These are phyloP conservation scores for Drosophila demipolita DNA, from an alignment of 2,888 invertebrate genomes.

Conservation along the genomic window DNA sequence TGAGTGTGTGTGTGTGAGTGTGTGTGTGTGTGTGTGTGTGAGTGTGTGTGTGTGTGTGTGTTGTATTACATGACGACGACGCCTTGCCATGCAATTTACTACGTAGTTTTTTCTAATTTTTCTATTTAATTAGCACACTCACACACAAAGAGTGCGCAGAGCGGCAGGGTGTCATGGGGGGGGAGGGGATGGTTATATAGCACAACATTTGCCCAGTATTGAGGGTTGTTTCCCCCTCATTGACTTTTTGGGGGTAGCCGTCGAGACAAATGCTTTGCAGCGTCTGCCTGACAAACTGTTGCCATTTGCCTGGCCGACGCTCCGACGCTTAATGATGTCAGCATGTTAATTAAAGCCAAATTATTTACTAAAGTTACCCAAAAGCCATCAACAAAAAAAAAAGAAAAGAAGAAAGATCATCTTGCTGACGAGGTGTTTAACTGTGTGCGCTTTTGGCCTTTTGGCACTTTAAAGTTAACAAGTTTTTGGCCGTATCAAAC, in stretches of 20 bases:
- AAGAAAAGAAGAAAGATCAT: conserved; percentile 1
- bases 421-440: conserved; percentile 33
- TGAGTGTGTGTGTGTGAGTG: conserved; percentile 28
- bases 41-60: conserved; percentile 2
- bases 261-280: conserved; percentile 67
- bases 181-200: conserved; percentile 29
- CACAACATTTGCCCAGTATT: conserved; percentile 28
- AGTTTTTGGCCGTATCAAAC: no score
- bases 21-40: no score
- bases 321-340: conserved; percentile 75
- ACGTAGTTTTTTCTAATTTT: conserved; percentile 79
- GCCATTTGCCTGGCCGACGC: conserved; percentile 61
- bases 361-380: conserved; percentile 77
- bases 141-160: background rate
- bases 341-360: conserved; percentile 83
- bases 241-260: conserved; percentile 17
- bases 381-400: conserved; percentile 5
- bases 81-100: conserved; percentile 62
- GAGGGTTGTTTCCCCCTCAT: conserved; percentile 22
- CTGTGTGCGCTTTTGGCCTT: background rate
- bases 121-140: conserved; percentile 73
- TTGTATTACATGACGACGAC: conserved; percentile 69
- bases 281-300: conserved; percentile 72
- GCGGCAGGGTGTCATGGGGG: conserved; percentile 11
- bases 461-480: no score